Conservation (phyloP, 2,113 vertebrate species). For the Microcebus griseorufus region DNA sequence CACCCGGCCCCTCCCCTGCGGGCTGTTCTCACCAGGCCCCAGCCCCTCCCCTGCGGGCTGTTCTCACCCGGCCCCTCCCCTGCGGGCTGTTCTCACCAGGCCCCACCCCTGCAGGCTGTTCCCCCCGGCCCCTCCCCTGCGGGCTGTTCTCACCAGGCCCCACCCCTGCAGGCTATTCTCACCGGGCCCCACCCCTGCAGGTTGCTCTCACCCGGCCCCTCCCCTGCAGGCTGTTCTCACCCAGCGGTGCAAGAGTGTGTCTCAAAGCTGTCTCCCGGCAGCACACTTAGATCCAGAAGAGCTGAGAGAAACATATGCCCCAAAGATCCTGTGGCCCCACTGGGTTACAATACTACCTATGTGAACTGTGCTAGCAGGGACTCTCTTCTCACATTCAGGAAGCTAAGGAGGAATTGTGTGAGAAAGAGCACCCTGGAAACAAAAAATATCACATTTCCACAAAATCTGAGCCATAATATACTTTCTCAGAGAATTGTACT, state of each 20-base stretch:
- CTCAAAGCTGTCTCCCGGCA: neutral
- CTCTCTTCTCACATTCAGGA: neutral
- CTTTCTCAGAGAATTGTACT: neutral
- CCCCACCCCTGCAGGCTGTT: no score
- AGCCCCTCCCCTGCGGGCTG: no score
- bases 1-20: no score
- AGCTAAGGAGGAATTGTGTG: conserved; percentile 11
- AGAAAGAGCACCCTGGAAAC: conserved; percentile 7
- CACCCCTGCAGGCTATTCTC: no score
- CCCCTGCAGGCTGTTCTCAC: no score
- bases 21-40: no score
- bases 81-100: no score
- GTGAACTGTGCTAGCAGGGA: neutral
- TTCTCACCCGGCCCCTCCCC: no score
- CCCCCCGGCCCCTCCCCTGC: no score
- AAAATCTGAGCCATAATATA: neutral
- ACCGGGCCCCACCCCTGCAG: no score
- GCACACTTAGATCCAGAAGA: neutral
- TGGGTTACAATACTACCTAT: neutral
- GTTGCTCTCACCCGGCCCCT: no score
- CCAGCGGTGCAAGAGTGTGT: neutral
- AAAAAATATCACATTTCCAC: conserved; percentile 36
- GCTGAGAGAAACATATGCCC: neutral
- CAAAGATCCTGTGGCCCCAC: neutral
- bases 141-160: no score